These are phyloP conservation scores for Pomatostomus ruficeps DNA, from an alignment of 2,113 vertebrate genomes.

Conservation along the genomic window DNA sequence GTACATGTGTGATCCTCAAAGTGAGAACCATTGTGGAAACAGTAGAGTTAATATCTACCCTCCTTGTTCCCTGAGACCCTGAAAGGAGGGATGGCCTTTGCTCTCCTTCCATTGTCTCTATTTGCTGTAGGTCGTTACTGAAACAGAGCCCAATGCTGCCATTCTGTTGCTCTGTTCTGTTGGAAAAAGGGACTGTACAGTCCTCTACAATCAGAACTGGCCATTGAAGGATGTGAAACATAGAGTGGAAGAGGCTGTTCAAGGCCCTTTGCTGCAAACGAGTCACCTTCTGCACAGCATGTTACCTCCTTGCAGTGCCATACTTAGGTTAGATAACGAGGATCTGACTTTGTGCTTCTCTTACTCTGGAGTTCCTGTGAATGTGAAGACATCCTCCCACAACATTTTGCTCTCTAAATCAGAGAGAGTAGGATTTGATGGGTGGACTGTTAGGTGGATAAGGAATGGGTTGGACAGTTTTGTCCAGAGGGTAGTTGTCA, in stretches of 20 bases:
- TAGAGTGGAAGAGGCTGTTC: not conserved
- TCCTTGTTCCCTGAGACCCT: not conserved
- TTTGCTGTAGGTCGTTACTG: not conserved
- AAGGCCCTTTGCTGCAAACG: not conserved
- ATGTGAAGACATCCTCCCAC: not conserved
- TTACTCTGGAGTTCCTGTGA: not conserved
- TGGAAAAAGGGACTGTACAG: not conserved
- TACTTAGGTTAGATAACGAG: not conserved
- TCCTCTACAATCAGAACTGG: not conserved
- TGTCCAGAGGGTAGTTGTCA: not conserved
- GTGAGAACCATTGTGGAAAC: accelerated
- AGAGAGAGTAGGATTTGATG: not conserved
- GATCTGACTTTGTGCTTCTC: not conserved
- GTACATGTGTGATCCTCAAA: not conserved
- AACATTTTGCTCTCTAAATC: not conserved
- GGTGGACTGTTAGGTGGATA: not conserved
- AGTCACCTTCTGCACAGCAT: not conserved
- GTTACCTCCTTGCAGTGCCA: not conserved
- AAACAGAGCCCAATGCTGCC: not conserved
- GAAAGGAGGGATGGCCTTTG: not conserved
- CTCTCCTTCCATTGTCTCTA: not conserved
- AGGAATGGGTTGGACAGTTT: not conserved
- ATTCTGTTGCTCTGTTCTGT: not conserved
- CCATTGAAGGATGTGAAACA: not conserved
- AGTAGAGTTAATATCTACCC: not conserved